A percentile compares a stretch with the other conserved stretches of the same genome.
Conservation (phyloP, 1,140 invertebrate species). For the Hycleus cichorii region DNA sequence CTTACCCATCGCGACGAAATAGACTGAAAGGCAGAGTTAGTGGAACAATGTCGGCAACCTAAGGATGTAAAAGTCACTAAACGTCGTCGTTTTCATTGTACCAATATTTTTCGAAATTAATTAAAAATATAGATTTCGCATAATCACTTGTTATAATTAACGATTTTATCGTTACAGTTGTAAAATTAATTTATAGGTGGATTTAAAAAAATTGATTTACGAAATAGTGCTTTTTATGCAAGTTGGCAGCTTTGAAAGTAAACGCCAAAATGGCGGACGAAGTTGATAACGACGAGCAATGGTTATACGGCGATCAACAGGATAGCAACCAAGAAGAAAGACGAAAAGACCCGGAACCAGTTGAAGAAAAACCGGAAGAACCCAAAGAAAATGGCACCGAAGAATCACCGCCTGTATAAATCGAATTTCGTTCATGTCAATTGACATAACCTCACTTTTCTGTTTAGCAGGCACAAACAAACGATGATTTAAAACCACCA, state of each 20-base stretch:
- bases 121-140: no score
- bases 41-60: conserved; percentile 1
- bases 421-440: background rate
- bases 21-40: conserved; percentile 26
- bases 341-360: conserved; percentile 1
- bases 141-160: no score
- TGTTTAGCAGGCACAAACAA: conserved; percentile 7
- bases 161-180: no score
- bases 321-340: conserved; percentile 29
- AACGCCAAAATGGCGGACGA: conserved; percentile 47
- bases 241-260: background rate
- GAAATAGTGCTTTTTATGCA: no score
- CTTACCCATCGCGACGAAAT: conserved; percentile 33
- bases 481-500: conserved; percentile 26
- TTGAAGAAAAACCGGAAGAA: conserved; percentile 14
- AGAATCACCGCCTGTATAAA: conserved; percentile 7
- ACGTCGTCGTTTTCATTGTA: background rate
- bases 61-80: background rate
- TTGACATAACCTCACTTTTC: conserved; percentile 12
- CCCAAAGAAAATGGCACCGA: conserved; percentile 8
- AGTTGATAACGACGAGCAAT: conserved; percentile 54
- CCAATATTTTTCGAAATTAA: no score
- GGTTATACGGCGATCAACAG: conserved; percentile 54
- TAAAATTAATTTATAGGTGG: no score
- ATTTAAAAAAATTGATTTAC: no score